Evolutionary conservation across 2,888 invertebrate species (phyloP), one percentile per base, ranked within the genome.

Genomic region (Caenorhabditis plicata): DNA sequence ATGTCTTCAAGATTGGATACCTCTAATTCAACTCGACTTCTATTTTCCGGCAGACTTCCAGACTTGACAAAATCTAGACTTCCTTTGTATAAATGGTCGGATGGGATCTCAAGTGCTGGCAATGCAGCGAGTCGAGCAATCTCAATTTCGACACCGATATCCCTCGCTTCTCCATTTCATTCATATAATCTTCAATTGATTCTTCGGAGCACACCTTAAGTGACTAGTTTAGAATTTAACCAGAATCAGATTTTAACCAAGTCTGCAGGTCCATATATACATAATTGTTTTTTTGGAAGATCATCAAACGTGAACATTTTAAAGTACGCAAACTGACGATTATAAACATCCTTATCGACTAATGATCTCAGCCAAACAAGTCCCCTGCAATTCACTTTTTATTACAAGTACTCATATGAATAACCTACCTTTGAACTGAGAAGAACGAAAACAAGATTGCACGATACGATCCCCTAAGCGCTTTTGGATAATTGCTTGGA

Each of bases 71-170:
- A 66, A 13, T 55, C 46, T 25, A 64, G 46, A 40, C 73, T 74
- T 64, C 54, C 11, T 77, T 66, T 11, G 71, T 66, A 54, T 83
- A 83, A 9, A 74, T 67, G 32, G 80, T 77, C 5, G 78, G 86
- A 78, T 89, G 87, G 54, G 85, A 84, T 13, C 86, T 84, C 9
- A 61, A 41, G 17, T 89, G 89, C 73, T 88, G 87, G 0, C 89
- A 89, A 81, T 90, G 89, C n/a, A 87, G 86, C 9, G 88, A 88
- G 74, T 87, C 86, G 51, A 87, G 86, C 87, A 86, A 31, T 4
- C 60, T 48, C 17, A 51, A 26, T 44, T 60, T 64, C 11, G 50
- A 53, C 7, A 65, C 52, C 1, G 47, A 39, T 23, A 58, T 35
- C 33, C 56, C 55, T 4, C 54, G 53, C 15, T 38, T 11, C 20